Percentiles rank a stretch among this genome's conserved stretches.
phyloP scores from a whole-genome alignment of 2,797 vertebrate genomes.

The Australoheros facetus region DNA sequence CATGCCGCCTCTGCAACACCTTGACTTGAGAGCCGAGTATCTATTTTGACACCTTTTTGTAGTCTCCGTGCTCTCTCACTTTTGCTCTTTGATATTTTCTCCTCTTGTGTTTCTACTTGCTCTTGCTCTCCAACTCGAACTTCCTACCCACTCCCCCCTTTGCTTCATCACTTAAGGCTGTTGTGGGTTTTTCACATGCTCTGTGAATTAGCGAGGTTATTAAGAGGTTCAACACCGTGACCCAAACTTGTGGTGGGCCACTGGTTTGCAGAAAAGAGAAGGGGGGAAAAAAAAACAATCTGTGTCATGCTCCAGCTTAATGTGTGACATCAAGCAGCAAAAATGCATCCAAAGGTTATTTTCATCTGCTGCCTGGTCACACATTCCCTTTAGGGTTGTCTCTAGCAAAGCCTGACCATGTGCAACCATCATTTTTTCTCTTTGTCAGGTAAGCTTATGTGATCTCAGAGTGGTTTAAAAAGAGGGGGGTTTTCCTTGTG shows the following conservation, averaged over 20 bases:
- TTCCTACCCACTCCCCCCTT: neutral
- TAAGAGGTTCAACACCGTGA: slow-evolving; percentile 25
- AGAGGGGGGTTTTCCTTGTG: neutral
- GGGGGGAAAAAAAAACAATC: too few relatives aligned
- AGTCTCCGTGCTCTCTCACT: neutral
- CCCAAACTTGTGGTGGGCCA: slow-evolving; percentile 17
- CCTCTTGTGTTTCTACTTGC: neutral
- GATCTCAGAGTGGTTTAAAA: neutral
- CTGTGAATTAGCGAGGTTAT: slow-evolving; percentile 24
- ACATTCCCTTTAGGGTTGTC: slow-evolving; percentile 30
- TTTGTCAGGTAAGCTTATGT: neutral
- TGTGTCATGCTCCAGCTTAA: slow-evolving; percentile 31
- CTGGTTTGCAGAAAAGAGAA: slow-evolving; percentile 13
- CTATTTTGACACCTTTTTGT: neutral
- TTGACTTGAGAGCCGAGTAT: neutral
- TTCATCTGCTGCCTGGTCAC: slow-evolving; percentile 42
- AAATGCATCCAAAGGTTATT: slow-evolving; percentile 59
- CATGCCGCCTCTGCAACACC: neutral
- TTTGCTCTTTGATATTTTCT: slow-evolving; percentile 7
- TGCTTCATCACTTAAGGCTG: slow-evolving; percentile 7
- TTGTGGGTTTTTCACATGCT: slow-evolving; percentile 23
- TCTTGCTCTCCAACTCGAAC: neutral
- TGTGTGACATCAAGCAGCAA: slow-evolving; percentile 54
- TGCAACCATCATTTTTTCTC: slow-evolving; percentile 2
- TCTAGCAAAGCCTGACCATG: slow-evolving; percentile 23